Evolutionary conservation across 2,797 vertebrate genomes (phyloP).

Genomic region (Poecilia velifera): DNA sequence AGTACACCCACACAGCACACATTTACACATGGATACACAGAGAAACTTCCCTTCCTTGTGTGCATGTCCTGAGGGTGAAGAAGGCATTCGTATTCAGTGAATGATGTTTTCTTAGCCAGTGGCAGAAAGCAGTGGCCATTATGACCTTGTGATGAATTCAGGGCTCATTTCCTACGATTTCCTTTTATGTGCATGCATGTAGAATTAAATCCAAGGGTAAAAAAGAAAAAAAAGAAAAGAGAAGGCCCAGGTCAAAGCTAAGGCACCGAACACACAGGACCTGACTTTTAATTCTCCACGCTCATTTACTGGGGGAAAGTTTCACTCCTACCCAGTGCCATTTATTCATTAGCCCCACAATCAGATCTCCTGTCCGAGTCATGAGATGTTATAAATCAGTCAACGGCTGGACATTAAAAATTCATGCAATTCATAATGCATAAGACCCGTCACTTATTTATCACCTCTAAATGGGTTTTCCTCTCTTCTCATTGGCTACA

Average conservation of each 20-base stretch:
- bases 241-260: slow-evolving; percentile 6
- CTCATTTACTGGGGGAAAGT: slow-evolving; percentile 81
- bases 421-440: slow-evolving; percentile 93
- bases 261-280: slow-evolving; percentile 12
- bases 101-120: slow-evolving; percentile 54
- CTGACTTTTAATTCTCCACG: slow-evolving; percentile 75
- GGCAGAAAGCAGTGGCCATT: slow-evolving; percentile 54
- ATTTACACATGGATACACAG: slow-evolving; percentile 30
- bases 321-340: slow-evolving; percentile 87
- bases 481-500: slow-evolving; percentile 78
- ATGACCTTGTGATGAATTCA: slow-evolving; percentile 67
- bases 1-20: slow-evolving; percentile 41
- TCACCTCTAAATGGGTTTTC: slow-evolving; percentile 86
- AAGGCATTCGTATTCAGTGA: slow-evolving; percentile 64
- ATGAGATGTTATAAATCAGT: slow-evolving; percentile 91
- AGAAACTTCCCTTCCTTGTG: slow-evolving; percentile 29
- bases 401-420: slow-evolving; percentile 88
- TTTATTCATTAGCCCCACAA: slow-evolving; percentile 90
- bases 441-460: slow-evolving; percentile 90
- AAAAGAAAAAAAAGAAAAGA: neutral
- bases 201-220: slow-evolving; percentile 31
- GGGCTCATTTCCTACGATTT: slow-evolving; percentile 52
- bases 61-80: slow-evolving; percentile 57
- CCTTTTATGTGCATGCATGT: slow-evolving; percentile 23
- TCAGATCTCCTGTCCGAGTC: slow-evolving; percentile 80